Base-by-base conservation (phyloP, 2,888 invertebrate species). In the Apomyelois bistriatella region DNA sequence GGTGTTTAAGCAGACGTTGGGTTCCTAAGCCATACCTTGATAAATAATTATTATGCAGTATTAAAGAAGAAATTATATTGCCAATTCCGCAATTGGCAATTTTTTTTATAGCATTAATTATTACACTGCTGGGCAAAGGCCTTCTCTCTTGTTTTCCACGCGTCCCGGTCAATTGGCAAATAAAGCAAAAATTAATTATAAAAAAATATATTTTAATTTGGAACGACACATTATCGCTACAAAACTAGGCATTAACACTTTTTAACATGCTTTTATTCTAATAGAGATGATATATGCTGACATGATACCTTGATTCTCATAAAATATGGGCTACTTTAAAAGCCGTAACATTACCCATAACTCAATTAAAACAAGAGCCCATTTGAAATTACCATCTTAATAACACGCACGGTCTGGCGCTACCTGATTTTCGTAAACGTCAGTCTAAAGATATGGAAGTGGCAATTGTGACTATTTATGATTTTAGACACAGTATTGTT, bases 291-390 rank as follows among this genome's bases (percentile, higher is more conserved):
- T 46, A 46, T 16, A 32, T 13, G 30, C 43, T 30, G 15, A 15
- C 42, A 36, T 42, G 42, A 51, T 35, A 17, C 51, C 13, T 32
- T 32, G 41, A 50, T 57, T 57, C 55, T 56, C 57, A 61, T 51
- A 56, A 68, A 67, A 68, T 66, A 70, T 66, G 60, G 68, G 62
- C 61, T 62, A 64, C 57, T 70, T 58, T 79, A 80, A 80, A 72
- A 78, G 66, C 72, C 76, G 72, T 76, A 79, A 73, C 81, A 73
- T 66, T 70, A 68, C 60, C 70, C 79, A 71, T 85, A 88, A 87
- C 88, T 85, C 82, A 85, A 88, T 88, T 87, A 85, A 85, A 88
- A 85, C 78, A 76, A 82, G 78, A 72, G 70, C 68, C 66, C 66
- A 70, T 79, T 84, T 82, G 79, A 78, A 83, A 82, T 81, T 76